Evolutionary conservation across 2,113 vertebrate genomes (phyloP), one percentile per base, ranked within the genome.

Genomic region (Campylorhamphus procurvoides): DNA sequence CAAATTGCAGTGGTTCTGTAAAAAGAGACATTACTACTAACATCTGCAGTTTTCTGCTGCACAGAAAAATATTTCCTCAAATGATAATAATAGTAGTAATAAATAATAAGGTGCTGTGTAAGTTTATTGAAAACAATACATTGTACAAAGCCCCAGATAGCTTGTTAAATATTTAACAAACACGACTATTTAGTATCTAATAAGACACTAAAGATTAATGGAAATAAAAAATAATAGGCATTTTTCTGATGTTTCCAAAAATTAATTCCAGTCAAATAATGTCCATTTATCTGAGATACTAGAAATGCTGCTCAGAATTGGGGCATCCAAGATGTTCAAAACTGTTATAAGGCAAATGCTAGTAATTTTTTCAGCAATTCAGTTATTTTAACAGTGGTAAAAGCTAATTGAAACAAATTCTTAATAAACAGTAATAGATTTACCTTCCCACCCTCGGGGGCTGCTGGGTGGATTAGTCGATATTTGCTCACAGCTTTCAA

Each of bases 351-450:
- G 72, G 72, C 66, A 78, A 81, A 73, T 3, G 4, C 55, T 82
- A 56, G 15, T 68, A 44, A 50, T 72, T 81, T 93, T 80, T 92
- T 58, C 47, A 52, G 76, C 79, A 82, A 84, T 84, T 89, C 58
- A 62, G 69, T 89, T 84, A 87, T 84, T 96, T 96, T 82, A 96
- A 90, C 44, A 93, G 50, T 84, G 84, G 84, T 63, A 95, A 89
- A 84, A 91, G 84, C 76, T 96, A 94, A 96, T 80, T 82, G 79
- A 95, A 96, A 95, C 79, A 93, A 94, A 68, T 82, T 92, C 66
- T 84, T 96, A 97, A 96, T 95, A 97, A 97, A 94, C 59, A 94
- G 90, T 93, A 97, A 94, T 91, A 96, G 76, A 94, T 97, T 97
- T 97, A 94, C 92, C 86, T 93, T 91, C 60, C 73, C 44, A 89